These are phyloP conservation scores for Elmis aenea DNA, from an alignment of 2,888 invertebrate species.

Conservation along the genomic window DNA sequence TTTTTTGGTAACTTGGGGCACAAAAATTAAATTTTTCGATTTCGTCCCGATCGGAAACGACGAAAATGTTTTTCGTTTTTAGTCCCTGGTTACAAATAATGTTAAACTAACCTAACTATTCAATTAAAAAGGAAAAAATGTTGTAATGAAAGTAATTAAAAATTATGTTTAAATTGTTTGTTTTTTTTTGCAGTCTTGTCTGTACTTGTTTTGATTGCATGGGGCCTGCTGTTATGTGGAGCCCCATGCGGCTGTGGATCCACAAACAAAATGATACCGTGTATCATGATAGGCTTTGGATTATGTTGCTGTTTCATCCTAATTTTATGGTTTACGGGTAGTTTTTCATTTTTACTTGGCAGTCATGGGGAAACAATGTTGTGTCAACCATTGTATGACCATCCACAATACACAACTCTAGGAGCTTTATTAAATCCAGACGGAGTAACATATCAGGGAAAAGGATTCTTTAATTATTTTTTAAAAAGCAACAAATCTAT, in stretches of 20 bases:
- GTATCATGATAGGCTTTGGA: constrained; percentile 48
- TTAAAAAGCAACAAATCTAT: constrained; percentile 53
- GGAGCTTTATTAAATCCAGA: constrained; percentile 63
- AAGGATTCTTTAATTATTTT: constrained; percentile 52
- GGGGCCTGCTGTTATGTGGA: constrained; percentile 50
- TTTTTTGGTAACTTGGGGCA: no score
- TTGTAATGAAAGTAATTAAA: no score
- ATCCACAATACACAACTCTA: constrained; percentile 59
- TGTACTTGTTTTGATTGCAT: constrained; percentile 46
- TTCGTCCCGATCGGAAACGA: no score
- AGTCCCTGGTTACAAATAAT: no score
- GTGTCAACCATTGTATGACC: constrained; percentile 67
- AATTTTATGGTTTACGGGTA: constrained; percentile 56
- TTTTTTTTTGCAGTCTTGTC: not conserved
- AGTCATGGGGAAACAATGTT: constrained; percentile 65
- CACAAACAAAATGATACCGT: constrained; percentile 39
- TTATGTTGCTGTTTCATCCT: constrained; percentile 57
- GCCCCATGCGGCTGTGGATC: constrained; percentile 45
- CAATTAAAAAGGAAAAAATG: no score
- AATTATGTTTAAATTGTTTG: no score
- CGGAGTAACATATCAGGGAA: constrained; percentile 56
- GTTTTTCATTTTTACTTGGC: constrained; percentile 55
- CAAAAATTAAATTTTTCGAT: no score
- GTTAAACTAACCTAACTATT: no score
- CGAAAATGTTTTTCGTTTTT: no score